These are phyloP conservation scores for Drosophila mercatorum DNA, from an alignment of 2,888 invertebrate genomes.

Conservation along the genomic window DNA sequence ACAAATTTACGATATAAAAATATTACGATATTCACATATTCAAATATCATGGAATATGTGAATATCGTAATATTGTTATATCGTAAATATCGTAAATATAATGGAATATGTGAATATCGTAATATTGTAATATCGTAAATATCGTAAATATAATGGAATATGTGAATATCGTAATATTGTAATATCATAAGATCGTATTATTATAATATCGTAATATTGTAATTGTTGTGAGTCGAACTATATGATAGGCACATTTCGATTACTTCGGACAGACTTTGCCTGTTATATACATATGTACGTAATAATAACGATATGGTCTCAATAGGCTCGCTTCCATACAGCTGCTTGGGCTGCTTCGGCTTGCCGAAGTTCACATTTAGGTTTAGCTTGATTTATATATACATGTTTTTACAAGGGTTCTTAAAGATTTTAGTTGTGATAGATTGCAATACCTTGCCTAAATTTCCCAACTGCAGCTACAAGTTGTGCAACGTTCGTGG, in stretches of 20 bases:
- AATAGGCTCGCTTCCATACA: neutral
- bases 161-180: neutral
- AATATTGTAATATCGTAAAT: no score
- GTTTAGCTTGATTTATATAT: neutral
- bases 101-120: no score
- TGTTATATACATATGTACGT: neutral
- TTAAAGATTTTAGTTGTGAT: slow-evolving; percentile 25
- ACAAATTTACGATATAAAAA: no score
- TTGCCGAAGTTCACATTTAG: slow-evolving; percentile 21
- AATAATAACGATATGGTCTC: neutral
- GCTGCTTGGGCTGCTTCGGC: slow-evolving; percentile 41
- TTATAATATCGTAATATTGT: neutral
- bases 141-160: no score
- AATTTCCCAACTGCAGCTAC: slow-evolving; percentile 84
- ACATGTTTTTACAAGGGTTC: slow-evolving; percentile 5
- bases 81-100: neutral
- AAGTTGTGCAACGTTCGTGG: slow-evolving; percentile 50
- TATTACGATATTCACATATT: neutral
- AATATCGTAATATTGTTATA: no score
- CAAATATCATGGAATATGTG: no score
- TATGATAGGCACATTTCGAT: no score
- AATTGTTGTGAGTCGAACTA: neutral
- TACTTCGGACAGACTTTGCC: neutral
- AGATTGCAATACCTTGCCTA: slow-evolving; percentile 80
- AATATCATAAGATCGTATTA: neutral